Percentiles rank a stretch among this genome's conserved stretches.
Evolutionary conservation across 2,113 vertebrate genomes (phyloP).

Genomic region (Coturnix japonica): DNA sequence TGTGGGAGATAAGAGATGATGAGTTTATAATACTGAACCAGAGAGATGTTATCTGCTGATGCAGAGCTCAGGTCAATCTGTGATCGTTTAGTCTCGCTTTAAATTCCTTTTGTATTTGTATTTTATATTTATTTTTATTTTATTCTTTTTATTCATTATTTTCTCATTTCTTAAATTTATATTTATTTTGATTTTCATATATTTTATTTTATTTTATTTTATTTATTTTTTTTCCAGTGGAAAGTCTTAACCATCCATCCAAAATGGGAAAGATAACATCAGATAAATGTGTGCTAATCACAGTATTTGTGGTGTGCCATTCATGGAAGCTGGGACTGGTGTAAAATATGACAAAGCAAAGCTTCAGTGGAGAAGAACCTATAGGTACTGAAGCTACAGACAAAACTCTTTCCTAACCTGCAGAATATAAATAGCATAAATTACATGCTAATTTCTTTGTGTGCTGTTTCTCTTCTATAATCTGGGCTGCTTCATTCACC

Average conservation of each 20-base stretch:
- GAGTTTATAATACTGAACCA: neutral
- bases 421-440: neutral
- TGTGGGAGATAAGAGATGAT: neutral
- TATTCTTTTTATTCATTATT: too few species aligned
- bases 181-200: too few species aligned
- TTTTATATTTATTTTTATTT: neutral
- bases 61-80: neutral
- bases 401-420: neutral
- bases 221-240: neutral
- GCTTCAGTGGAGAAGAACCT: neutral
- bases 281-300: neutral
- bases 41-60: neutral
- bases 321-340: neutral
- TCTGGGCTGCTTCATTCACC: neutral
- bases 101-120: neutral
- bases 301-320: neutral
- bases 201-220: too few species aligned
- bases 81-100: neutral
- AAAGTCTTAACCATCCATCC: neutral
- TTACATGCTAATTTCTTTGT: neutral
- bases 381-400: neutral
- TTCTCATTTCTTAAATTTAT: too few species aligned
- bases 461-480: neutral
- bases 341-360: constrained; percentile 10
- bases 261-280: neutral